Conservation (phyloP, 2,797 vertebrate genomes). For the Anas bernieri region DNA sequence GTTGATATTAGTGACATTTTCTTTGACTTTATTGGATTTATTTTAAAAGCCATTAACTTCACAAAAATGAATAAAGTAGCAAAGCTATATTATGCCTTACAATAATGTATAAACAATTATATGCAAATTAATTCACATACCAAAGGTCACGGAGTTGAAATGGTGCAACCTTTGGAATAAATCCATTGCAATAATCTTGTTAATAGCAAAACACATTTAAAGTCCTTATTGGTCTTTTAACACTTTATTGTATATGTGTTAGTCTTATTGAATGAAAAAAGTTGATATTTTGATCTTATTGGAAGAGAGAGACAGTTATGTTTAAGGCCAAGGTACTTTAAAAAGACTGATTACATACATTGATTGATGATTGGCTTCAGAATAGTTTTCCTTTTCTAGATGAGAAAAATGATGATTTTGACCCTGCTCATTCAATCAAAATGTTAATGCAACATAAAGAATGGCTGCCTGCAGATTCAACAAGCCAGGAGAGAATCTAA, state of each 20-base stretch:
- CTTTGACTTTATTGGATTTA: conserved; percentile 72
- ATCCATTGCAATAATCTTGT: conserved; percentile 62
- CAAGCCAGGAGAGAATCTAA: conserved; percentile 68
- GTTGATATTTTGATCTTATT: conserved; percentile 65
- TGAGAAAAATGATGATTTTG: conserved; percentile 73
- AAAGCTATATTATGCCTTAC: conserved; percentile 42
- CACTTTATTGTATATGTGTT: conserved; percentile 22
- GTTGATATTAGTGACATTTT: conserved; percentile 71
- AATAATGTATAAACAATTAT: conserved; percentile 75
- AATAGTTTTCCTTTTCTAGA: conserved; percentile 74
- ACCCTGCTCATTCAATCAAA: conserved; percentile 81
- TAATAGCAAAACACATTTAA: conserved; percentile 66
- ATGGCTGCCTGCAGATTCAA: conserved; percentile 59
- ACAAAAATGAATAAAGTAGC: conserved; percentile 67
- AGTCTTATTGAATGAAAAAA: conserved; percentile 51
- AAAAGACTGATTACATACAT: conserved; percentile 75
- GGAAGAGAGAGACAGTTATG: conserved; percentile 22
- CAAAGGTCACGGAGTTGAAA: conserved; percentile 67
- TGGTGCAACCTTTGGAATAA: conserved; percentile 64
- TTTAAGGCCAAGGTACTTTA: conserved; percentile 59
- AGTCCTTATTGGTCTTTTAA: conserved; percentile 63
- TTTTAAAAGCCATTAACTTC: conserved; percentile 74
- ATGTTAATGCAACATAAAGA: conserved; percentile 77
- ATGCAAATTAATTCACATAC: conserved; percentile 74
- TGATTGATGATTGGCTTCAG: conserved; percentile 81